Conservation (phyloP, 2,797 vertebrate genomes). For the Rhinella marina region DNA sequence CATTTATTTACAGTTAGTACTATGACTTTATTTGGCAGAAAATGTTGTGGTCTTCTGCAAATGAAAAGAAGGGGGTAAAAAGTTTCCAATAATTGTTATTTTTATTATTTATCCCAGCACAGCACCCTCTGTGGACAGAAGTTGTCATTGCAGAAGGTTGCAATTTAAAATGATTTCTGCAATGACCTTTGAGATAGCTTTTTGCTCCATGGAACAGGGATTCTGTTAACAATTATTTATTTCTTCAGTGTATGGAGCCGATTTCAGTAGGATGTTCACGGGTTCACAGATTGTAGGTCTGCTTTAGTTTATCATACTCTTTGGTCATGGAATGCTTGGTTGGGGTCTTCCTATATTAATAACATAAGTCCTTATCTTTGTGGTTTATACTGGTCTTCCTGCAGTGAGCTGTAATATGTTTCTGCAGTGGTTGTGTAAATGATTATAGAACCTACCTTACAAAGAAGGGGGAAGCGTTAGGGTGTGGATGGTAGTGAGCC, state of each 20-base stretch:
- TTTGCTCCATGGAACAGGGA: background rate
- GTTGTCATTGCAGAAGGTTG: background rate
- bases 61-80: no score
- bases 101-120: background rate
- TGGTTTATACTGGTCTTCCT: background rate
- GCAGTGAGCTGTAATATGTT: background rate
- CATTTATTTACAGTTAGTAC: background rate
- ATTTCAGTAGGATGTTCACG: background rate
- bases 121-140: background rate
- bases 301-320: slow-evolving; percentile 38
- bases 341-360: slow-evolving; percentile 18
- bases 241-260: background rate
- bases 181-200: background rate
- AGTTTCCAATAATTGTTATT: background rate
- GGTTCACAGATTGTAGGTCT: background rate
- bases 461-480: background rate
- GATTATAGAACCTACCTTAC: background rate
- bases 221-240: slow-evolving; percentile 42
- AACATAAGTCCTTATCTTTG: slow-evolving; percentile 6
- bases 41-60: no score
- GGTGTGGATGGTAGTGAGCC: background rate
- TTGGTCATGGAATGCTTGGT: background rate
- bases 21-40: background rate
- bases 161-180: background rate
- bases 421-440: background rate